A percentile compares a stretch with the other conserved stretches of the same genome.
These are phyloP conservation scores for Ictidomys tridecemlineatus DNA, from an alignment of 2,113 vertebrate species.

Conservation along the genomic window DNA sequence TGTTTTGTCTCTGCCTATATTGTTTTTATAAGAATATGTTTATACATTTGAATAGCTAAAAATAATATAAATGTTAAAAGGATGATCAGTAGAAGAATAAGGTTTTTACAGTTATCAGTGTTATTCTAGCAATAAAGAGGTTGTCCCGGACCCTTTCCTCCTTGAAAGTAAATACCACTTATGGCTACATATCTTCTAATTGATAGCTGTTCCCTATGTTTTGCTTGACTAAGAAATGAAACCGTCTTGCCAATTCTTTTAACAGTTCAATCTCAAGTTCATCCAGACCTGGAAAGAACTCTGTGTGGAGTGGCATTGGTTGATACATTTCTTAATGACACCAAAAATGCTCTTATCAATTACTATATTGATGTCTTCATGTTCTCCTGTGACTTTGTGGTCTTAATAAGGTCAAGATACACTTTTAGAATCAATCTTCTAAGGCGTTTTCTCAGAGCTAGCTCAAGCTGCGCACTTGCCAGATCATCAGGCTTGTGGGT, in stretches of 20 bases:
- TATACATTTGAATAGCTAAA: background rate
- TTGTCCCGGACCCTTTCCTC: background rate
- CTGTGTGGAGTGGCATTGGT: background rate
- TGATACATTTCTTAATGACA: background rate
- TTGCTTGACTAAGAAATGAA: constrained; percentile 23
- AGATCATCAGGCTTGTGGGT: constrained; percentile 64
- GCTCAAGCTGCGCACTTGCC: constrained; percentile 13
- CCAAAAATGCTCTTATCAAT: background rate
- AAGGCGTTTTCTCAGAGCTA: constrained; percentile 50
- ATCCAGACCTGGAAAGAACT: constrained; percentile 38
- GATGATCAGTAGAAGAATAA: background rate
- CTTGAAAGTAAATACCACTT: constrained; percentile 6
- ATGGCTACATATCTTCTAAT: background rate
- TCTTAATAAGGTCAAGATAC: constrained; percentile 30
- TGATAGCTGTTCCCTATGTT: background rate
- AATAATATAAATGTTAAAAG: background rate
- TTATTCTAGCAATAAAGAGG: background rate
- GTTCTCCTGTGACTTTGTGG: constrained; percentile 20
- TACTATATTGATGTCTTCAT: background rate
- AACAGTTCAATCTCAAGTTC: constrained; percentile 11
- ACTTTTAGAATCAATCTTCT: constrained; percentile 33
- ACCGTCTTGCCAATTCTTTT: background rate
- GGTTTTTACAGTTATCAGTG: background rate
- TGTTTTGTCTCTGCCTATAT: background rate
- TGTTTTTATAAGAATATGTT: background rate